Conservation (phyloP, 1,140 invertebrate species). For the Bombus cullumanus region DNA sequence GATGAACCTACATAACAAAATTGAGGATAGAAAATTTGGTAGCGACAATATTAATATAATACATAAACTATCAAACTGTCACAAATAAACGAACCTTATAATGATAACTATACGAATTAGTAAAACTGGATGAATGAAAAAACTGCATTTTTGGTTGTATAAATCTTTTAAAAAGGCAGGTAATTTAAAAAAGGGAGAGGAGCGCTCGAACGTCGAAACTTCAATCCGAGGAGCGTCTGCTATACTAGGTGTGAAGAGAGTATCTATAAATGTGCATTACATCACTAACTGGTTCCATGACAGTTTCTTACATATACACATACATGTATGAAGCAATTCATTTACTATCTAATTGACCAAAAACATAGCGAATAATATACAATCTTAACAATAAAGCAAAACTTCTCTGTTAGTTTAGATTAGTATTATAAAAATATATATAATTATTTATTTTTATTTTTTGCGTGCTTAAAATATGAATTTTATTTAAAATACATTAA, state of each 20-base stretch:
- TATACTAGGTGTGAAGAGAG: slow-evolving; percentile 73
- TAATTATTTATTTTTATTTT: neutral
- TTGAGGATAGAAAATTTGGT: slow-evolving; percentile 31
- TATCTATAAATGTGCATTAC: slow-evolving; percentile 79
- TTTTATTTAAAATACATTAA: neutral
- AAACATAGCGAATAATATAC: neutral
- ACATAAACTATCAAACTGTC: neutral
- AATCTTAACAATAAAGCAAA: neutral
- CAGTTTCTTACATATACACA: slow-evolving; percentile 34
- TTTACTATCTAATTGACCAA: slow-evolving; percentile 51
- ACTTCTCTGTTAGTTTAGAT: neutral
- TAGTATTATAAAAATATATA: neutral
- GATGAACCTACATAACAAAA: slow-evolving; percentile 77
- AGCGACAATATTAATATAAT: neutral
- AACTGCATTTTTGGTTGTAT: slow-evolving; percentile 74
- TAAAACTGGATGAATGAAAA: slow-evolving; percentile 70
- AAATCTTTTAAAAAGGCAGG: neutral
- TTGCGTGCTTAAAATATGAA: neutral
- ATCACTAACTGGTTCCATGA: slow-evolving; percentile 80
- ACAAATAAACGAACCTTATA: slow-evolving; percentile 59
- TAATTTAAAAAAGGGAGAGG: slow-evolving; percentile 5
- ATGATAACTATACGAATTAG: slow-evolving; percentile 56
- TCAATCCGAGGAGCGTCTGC: slow-evolving; percentile 70
- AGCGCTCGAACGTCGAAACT: slow-evolving; percentile 9
- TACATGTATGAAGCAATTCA: slow-evolving; percentile 32